Base-by-base conservation (phyloP, 2,888 invertebrate genomes). In the Synanthedon formicaeformis region DNA sequence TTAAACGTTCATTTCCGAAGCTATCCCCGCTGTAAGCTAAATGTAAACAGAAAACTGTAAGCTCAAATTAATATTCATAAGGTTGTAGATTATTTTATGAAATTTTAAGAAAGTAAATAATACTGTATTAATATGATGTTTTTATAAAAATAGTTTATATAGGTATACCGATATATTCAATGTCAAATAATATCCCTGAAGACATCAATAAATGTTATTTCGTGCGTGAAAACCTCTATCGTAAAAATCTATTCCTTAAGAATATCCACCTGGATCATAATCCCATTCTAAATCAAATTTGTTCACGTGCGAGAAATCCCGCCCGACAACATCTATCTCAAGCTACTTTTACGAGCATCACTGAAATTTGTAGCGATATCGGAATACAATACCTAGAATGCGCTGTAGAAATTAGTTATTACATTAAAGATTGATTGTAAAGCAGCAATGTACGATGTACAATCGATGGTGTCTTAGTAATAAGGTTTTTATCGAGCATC, bases 251-350 rank as follows among this genome's bases (percentile, higher is more conserved):
- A 49, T 16, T 13, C 49, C 49, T 45, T 8, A 45, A 18, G 12
- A 49, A 50, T 34, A 12, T 50, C 34, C 40, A 40, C 50, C 50
- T 50, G 34, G 50, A 50, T 48, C 48, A 51, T 54, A 81, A 82
- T 78, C 73, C 77, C 65, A 74, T 79, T 72, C 70, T 70, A 66
- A 73, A 81, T 81, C 75, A 69, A 81, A 79, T 81, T 78, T 73
- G 75, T 77, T 81, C 79, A 78, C 73, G 74, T 75, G 78, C 73
- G 73, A 79, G 74, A 77, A 78, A 78, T 77, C 72, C 73, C 69
- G 65, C 66, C 70, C 69, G 71, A 71, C 75, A 66, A 68, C 69
- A 67, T 34, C 34, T 74, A 73, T 76, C 74, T 70, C 64, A 67
- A 66, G 60, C 62, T 64, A 59, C 55, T 64, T 62, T 60, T 54